Evolutionary conservation across 2,113 vertebrate species (phyloP).

Genomic region (Pipa parva): DNA sequence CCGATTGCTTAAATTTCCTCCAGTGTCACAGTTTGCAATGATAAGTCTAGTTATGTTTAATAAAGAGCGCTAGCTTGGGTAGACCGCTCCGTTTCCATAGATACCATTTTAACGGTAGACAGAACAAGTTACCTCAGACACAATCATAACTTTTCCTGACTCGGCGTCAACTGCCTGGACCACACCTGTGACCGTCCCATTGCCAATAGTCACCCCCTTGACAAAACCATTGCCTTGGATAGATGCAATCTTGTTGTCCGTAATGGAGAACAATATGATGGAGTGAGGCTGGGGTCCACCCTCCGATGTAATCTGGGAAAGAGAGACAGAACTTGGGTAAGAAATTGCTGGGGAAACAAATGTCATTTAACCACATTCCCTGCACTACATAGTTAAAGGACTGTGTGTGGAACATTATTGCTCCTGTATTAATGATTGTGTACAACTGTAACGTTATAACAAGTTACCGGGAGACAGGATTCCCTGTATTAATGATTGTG

Average conservation of each 20-base stretch:
- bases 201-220: conserved; percentile 69
- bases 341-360: neutral
- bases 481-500: too few relatives aligned
- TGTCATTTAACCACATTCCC: neutral
- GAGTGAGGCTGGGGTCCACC: conserved; percentile 94
- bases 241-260: conserved; percentile 62
- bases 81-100: too few relatives aligned
- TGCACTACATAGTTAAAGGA: neutral
- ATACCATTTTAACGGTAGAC: too few relatives aligned
- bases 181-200: conserved; percentile 73
- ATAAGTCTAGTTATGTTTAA: too few relatives aligned
- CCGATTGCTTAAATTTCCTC: too few relatives aligned
- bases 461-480: too few relatives aligned
- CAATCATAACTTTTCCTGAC: conserved; percentile 78
- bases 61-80: too few relatives aligned
- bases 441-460: too few relatives aligned
- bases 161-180: conserved; percentile 86
- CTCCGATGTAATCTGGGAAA: conserved; percentile 82
- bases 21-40: too few relatives aligned
- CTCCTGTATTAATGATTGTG: too few relatives aligned
- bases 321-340: neutral
- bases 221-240: conserved; percentile 74
- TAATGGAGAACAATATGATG: conserved; percentile 86
- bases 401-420: conserved; percentile 3
- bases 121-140: conserved; percentile 84